Conservation (phyloP, 2,888 invertebrate species). For the Ormyrus nitidulus region DNA sequence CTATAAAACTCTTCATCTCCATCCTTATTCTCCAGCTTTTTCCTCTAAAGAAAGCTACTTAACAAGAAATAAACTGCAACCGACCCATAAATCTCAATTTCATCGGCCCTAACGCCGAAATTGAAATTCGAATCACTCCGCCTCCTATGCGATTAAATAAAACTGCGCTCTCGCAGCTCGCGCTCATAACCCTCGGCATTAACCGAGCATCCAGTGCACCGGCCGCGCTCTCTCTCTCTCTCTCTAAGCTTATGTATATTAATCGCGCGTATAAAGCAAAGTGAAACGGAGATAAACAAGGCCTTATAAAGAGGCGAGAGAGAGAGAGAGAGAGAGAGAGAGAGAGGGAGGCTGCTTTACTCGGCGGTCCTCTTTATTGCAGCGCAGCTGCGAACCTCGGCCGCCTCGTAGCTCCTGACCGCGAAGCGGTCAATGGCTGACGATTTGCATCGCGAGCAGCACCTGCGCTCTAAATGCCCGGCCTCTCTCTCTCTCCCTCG, state of each 20-base stretch:
- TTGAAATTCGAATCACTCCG: neutral
- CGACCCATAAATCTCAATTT: neutral
- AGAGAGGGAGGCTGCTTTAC: neutral
- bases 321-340: no score
- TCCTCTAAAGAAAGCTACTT: no score
- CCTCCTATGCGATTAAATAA: no score
- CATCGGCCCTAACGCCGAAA: neutral
- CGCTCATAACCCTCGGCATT: slow-evolving; percentile 1
- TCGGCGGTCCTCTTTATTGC: slow-evolving; percentile 30
- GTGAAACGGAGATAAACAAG: slow-evolving; percentile 12
- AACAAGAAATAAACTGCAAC: no score
- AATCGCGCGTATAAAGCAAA: slow-evolving; percentile 31
- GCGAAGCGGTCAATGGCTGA: slow-evolving; percentile 20
- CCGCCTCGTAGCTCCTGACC: slow-evolving; percentile 9
- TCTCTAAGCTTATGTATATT: slow-evolving; percentile 30
- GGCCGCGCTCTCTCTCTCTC: no score
- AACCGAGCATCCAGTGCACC: neutral
- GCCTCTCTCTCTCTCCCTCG: no score
- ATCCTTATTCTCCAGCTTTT: no score
- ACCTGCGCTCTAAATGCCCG: neutral
- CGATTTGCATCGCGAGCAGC: slow-evolving; percentile 34
- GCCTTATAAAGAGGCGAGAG: neutral
- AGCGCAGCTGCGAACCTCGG: neutral
- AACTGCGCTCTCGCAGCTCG: no score
- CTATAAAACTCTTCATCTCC: no score